These are phyloP conservation scores for Hippocampus mohnikei DNA, from an alignment of 2,113 vertebrate species.

Conservation along the genomic window DNA sequence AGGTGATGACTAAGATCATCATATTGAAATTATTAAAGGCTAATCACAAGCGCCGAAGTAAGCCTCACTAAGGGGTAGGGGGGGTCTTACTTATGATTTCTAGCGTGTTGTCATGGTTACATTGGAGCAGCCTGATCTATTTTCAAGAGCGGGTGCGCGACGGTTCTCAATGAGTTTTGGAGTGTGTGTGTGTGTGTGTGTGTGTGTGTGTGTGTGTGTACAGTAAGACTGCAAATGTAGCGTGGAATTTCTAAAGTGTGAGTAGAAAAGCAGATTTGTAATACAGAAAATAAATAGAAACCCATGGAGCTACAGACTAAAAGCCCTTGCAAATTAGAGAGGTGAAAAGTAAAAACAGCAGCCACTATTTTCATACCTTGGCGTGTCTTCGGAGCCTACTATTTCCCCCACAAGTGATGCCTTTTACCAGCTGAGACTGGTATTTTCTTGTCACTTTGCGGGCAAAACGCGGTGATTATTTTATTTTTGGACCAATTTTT, in stretches of 20 bases:
- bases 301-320: neutral
- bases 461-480: neutral
- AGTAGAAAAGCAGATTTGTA: slow-evolving; percentile 41
- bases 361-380: slow-evolving; percentile 7
- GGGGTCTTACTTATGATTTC: slow-evolving; percentile 41
- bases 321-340: slow-evolving; percentile 6
- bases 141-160: slow-evolving; percentile 58
- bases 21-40: neutral
- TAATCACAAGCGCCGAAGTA: slow-evolving; percentile 14
- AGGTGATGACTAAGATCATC: neutral
- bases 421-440: neutral
- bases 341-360: slow-evolving; percentile 14
- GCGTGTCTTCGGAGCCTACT: slow-evolving; percentile 10
- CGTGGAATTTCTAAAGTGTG: slow-evolving; percentile 13
- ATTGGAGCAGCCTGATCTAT: slow-evolving; percentile 55
- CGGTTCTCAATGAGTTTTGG: slow-evolving; percentile 53
- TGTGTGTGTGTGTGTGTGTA: slow-evolving; percentile 44
- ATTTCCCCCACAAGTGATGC: neutral
- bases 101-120: slow-evolving; percentile 68
- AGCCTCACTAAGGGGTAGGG: neutral
- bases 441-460: neutral
- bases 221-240: slow-evolving; percentile 52
- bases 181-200: slow-evolving; percentile 47
- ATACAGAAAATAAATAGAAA: slow-evolving; percentile 26
- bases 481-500: neutral